Percentiles rank a stretch among this genome's conserved stretches.
These are phyloP conservation scores for Podarcis muralis DNA, from an alignment of 2,113 vertebrate species.

Conservation along the genomic window DNA sequence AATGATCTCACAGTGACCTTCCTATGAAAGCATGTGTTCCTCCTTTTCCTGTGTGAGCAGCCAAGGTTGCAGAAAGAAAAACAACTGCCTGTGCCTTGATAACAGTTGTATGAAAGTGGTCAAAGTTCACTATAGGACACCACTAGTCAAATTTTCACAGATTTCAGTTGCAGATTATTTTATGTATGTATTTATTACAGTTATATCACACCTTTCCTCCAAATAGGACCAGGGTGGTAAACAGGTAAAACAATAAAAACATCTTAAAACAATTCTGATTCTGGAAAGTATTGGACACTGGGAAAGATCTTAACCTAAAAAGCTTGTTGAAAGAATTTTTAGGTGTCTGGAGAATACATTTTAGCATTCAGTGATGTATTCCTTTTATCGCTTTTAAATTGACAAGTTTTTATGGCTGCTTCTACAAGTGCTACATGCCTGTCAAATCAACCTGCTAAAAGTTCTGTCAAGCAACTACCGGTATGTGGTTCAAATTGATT, in stretches of 20 bases:
- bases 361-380: neutral
- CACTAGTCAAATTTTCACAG: neutral
- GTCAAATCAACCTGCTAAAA: no score
- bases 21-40: no score
- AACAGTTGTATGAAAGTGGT: neutral
- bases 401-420: neutral
- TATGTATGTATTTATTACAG: no score
- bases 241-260: no score
- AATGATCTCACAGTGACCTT: neutral
- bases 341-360: neutral
- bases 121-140: neutral
- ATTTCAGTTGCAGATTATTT: neutral
- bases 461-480: no score
- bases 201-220: no score
- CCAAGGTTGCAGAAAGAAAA: neutral
- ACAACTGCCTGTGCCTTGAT: neutral
- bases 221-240: neutral
- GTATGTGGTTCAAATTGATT: neutral
- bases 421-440: neutral
- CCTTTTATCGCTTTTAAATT: neutral
- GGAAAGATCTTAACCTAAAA: no score
- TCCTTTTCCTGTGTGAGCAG: neutral
- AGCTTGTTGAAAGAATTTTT: no score
- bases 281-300: no score
- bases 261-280: no score